Conservation (phyloP, 1,140 invertebrate genomes). For the Babylonia areolata region DNA sequence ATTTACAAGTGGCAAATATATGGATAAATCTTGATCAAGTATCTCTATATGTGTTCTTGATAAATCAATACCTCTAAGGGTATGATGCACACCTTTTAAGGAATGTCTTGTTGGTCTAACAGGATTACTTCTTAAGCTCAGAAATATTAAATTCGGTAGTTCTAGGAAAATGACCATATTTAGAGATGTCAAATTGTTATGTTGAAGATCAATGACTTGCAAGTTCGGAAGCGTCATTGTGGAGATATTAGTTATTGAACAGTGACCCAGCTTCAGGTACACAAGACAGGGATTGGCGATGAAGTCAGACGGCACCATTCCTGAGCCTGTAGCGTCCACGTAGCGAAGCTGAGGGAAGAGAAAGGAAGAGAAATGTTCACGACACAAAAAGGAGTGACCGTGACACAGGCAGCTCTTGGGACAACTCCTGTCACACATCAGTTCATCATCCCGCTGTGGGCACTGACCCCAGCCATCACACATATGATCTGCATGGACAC, state of each 20-base stretch:
- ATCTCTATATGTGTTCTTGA: neutral
- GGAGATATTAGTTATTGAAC: conserved; percentile 7
- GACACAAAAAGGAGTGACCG: conserved; percentile 12
- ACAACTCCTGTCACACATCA: conserved; percentile 30
- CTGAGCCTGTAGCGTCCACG: neutral
- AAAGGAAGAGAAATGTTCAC: neutral
- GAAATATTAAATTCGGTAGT: conserved; percentile 21
- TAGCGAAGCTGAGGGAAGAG: neutral
- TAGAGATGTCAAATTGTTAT: conserved; percentile 22
- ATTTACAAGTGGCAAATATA: conserved; percentile 15
- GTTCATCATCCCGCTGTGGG: conserved; percentile 41
- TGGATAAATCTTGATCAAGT: neutral
- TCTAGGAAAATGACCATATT: neutral
- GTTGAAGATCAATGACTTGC: conserved; percentile 12
- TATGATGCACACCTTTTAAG: neutral
- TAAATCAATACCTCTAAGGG: neutral
- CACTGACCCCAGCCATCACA: conserved; percentile 34
- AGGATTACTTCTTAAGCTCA: conserved; percentile 25
- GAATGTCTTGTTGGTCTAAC: neutral
- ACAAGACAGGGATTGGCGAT: neutral
- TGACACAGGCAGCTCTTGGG: conserved; percentile 50
- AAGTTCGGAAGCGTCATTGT: neutral
- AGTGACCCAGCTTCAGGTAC: neutral
- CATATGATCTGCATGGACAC: conserved; percentile 22
- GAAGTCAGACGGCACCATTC: neutral